Conservation (phyloP, 2,113 vertebrate genomes). For the Forbesichthys agassizii region DNA sequence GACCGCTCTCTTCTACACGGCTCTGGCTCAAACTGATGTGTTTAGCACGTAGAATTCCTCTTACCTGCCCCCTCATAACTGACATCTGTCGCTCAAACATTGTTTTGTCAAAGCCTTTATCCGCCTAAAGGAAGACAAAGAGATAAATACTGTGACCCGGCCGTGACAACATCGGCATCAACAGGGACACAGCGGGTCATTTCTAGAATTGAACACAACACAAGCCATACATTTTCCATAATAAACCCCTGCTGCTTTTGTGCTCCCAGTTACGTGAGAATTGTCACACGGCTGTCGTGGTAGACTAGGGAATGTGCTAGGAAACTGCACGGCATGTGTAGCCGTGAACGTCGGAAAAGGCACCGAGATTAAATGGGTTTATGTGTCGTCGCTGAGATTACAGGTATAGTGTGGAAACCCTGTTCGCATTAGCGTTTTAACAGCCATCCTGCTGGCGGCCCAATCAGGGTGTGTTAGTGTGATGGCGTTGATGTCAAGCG, state of each 20-base stretch:
- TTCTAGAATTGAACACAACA: background rate
- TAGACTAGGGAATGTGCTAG: background rate
- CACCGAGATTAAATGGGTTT: background rate
- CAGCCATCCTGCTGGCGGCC: too few species aligned
- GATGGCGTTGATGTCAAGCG: too few species aligned
- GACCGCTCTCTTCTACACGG: too few species aligned
- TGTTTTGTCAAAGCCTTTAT: slow-evolving; percentile 92
- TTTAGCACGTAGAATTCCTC: slow-evolving; percentile 29
- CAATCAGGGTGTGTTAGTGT: too few species aligned
- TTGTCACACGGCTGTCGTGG: background rate
- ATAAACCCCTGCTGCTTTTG: background rate
- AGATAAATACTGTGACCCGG: background rate
- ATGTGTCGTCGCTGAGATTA: too few species aligned
- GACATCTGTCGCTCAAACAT: slow-evolving; percentile 98
- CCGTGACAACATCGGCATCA: background rate
- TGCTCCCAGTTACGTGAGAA: background rate
- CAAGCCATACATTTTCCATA: background rate
- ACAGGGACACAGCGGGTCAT: background rate
- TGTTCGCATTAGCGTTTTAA: too few species aligned
- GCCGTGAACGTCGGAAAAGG: background rate
- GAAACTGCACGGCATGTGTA: background rate
- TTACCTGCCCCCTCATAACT: slow-evolving; percentile 97
- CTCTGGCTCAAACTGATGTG: background rate
- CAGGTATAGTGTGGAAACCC: too few species aligned
- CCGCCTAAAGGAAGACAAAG: slow-evolving; percentile 72